Conservation (phyloP, 2,888 invertebrate species). For the Drosophila bunnanda region DNA sequence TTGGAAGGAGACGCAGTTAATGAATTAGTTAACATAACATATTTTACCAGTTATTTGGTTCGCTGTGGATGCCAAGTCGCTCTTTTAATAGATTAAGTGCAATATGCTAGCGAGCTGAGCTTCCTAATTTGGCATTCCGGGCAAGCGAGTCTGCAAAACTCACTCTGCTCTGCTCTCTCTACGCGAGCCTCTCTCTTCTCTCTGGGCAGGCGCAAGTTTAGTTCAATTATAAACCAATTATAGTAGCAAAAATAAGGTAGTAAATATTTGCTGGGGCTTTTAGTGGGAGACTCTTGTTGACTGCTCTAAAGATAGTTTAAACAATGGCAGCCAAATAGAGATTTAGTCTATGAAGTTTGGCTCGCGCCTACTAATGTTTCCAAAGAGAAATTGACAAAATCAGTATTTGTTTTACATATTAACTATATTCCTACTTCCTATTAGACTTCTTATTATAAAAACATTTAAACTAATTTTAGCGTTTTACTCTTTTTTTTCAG, state of each 20-base stretch:
- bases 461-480: neutral
- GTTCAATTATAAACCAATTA: slow-evolving; percentile 67
- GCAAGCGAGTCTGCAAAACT: neutral
- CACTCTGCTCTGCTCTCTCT: neutral
- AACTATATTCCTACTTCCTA: neutral
- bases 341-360: neutral
- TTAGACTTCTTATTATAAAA: neutral
- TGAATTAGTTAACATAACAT: slow-evolving; percentile 45
- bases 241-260: slow-evolving; percentile 40
- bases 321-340: slow-evolving; percentile 29
- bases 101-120: slow-evolving; percentile 2
- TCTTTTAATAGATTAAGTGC: slow-evolving; percentile 6
- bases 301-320: slow-evolving; percentile 57
- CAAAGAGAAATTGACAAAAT: neutral
- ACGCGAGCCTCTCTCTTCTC: neutral
- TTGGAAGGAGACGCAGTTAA: slow-evolving; percentile 33
- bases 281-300: slow-evolving; percentile 48
- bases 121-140: slow-evolving; percentile 36
- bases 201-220: slow-evolving; percentile 11
- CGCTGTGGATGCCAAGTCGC: neutral
- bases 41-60: slow-evolving; percentile 32
- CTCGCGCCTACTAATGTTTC: neutral
- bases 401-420: neutral
- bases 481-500: neutral
- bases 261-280: slow-evolving; percentile 68